Evolutionary conservation across 2,113 vertebrate species (phyloP).

Genomic region (Falco punctatus): DNA sequence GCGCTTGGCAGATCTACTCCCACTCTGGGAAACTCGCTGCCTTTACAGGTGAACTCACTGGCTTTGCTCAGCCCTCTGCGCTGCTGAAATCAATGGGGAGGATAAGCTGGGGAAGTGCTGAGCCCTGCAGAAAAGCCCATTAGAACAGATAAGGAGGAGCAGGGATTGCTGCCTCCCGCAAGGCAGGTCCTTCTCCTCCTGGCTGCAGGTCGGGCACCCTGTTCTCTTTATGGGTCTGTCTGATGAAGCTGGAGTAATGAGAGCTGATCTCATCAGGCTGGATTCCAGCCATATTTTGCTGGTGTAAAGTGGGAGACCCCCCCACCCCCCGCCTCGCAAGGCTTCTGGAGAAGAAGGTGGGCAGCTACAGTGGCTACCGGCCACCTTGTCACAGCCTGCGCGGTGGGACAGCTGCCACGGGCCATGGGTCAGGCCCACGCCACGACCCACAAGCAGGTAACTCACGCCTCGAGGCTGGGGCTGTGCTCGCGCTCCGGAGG

Average conservation of each 20-base stretch:
- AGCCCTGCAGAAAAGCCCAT: slow-evolving; percentile 14
- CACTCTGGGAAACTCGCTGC: neutral
- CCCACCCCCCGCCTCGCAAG: neutral
- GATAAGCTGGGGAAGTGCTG: neutral
- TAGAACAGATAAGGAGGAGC: slow-evolving; percentile 32
- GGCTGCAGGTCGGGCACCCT: neutral
- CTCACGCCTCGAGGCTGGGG: slow-evolving; percentile 73
- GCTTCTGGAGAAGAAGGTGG: neutral
- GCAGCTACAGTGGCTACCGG: fast-evolving
- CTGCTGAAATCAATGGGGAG: neutral
- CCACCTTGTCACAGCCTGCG: neutral
- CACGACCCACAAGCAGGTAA: fast-evolving
- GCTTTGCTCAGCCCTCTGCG: neutral
- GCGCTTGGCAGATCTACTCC: neutral
- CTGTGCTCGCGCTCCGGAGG: neutral
- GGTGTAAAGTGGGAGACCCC: neutral
- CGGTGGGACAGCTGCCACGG: fast-evolving
- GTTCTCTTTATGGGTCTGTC: neutral
- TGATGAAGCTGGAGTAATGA: neutral
- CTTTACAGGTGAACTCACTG: neutral
- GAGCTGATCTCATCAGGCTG: neutral
- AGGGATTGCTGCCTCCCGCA: neutral
- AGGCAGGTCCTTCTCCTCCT: neutral
- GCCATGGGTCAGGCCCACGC: neutral
- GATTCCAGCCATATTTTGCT: slow-evolving; percentile 9